phyloP scores from a whole-genome alignment of 2,113 vertebrate species.

The Centropus unirufus region DNA sequence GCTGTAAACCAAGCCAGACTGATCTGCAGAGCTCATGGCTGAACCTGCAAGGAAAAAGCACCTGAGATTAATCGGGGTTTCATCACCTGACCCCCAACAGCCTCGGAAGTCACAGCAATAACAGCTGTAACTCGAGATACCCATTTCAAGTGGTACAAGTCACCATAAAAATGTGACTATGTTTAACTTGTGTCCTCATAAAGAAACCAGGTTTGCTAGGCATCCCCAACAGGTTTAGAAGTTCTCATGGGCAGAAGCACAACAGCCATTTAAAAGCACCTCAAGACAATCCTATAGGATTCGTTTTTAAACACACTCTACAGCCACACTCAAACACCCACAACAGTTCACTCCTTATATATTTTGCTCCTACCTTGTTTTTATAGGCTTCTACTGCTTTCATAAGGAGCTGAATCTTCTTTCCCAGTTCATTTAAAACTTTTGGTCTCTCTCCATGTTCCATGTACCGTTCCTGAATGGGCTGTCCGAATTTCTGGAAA shows the following conservation, averaged over 20 bases:
- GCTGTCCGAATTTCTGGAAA: slow-evolving; percentile 88
- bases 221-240: background rate
- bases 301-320: background rate
- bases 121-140: fast-evolving
- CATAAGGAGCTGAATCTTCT: slow-evolving; percentile 91
- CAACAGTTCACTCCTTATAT: background rate
- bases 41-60: background rate
- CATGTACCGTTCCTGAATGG: slow-evolving; percentile 88
- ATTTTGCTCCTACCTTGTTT: slow-evolving; percentile 82
- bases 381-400: slow-evolving; percentile 91
- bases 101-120: background rate
- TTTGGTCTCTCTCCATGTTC: slow-evolving; percentile 93
- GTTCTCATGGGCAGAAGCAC: background rate
- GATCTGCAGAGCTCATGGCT: background rate
- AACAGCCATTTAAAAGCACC: background rate
- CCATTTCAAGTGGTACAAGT: background rate
- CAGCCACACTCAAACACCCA: background rate
- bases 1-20: background rate
- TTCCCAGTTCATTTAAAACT: slow-evolving; percentile 91
- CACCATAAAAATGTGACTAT: background rate
- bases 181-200: background rate
- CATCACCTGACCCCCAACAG: background rate
- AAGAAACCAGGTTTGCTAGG: background rate
- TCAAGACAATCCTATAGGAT: background rate
- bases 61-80: background rate